phyloP scores from a whole-genome alignment of 2,888 invertebrate species.

The Flabesymbios commensalis region DNA sequence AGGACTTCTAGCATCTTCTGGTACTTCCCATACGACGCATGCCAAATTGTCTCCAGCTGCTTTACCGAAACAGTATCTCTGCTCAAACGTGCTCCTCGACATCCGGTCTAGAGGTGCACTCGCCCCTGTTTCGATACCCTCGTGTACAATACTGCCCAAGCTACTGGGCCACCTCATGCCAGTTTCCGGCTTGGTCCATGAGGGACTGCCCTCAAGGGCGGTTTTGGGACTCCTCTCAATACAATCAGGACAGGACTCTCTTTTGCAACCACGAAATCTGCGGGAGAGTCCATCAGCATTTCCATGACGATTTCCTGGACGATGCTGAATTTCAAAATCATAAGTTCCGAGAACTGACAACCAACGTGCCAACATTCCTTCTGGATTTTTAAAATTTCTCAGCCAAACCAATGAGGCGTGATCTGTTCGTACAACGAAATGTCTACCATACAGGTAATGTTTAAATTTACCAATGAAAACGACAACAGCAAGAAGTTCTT shows the following conservation, averaged over 20 bases:
- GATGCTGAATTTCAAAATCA: neutral
- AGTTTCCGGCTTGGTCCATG: too few relatives aligned
- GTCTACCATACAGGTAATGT: slow-evolving; percentile 12
- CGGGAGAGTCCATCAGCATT: slow-evolving; percentile 6
- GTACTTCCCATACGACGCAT: too few relatives aligned
- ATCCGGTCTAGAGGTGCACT: too few relatives aligned
- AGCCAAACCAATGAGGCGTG: slow-evolving; percentile 10
- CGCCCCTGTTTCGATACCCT: too few relatives aligned
- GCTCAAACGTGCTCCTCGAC: too few relatives aligned
- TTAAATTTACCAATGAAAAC: slow-evolving; percentile 11
- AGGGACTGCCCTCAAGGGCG: too few relatives aligned
- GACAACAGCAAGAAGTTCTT: slow-evolving; percentile 13
- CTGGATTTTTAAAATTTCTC: neutral
- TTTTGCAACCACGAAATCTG: neutral
- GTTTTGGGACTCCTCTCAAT: too few relatives aligned
- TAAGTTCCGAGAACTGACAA: neutral
- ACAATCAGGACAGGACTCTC: neutral
- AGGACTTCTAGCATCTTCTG: too few relatives aligned
- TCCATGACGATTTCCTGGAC: neutral
- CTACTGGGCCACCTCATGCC: too few relatives aligned
- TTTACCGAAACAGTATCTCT: too few relatives aligned
- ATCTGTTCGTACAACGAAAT: slow-evolving; percentile 8
- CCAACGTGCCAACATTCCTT: neutral
- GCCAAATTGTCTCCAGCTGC: neutral
- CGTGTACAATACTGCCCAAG: too few relatives aligned